Percentiles rank a stretch among this genome's conserved stretches.
Conservation (phyloP, 2,888 invertebrate species). For the Aricia artaxerxes region DNA sequence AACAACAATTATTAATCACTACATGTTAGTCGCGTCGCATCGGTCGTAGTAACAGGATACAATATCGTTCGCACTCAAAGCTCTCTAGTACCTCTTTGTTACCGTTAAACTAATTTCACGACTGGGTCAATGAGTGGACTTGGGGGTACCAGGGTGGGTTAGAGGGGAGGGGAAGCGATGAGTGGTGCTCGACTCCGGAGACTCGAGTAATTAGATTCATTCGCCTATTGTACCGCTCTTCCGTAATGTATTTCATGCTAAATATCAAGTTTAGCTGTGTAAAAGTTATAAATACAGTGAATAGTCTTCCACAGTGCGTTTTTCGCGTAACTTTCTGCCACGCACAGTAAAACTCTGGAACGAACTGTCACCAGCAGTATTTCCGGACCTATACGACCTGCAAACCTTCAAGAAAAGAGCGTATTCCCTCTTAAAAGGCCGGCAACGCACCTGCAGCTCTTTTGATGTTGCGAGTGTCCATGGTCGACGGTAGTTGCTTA, state of each 20-base stretch:
- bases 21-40: no score
- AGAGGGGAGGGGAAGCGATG: neutral
- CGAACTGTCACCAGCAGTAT: no score
- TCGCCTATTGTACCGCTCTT: conserved; percentile 9
- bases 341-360: no score
- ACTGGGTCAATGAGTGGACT: conserved; percentile 1
- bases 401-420: no score
- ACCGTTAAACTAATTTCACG: conserved; percentile 3
- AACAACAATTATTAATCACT: no score
- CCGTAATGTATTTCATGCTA: neutral
- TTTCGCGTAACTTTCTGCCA: no score
- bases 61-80: neutral
- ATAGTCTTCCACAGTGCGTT: no score
- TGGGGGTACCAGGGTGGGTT: neutral
- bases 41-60: neutral
- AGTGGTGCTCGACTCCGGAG: neutral
- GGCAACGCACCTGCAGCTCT: no score
- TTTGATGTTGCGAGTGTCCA: no score
- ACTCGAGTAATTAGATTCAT: conserved; percentile 4
- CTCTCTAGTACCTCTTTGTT: conserved; percentile 4
- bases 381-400: no score
- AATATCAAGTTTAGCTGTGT: conserved; percentile 5
- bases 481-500: no score
- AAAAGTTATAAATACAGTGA: neutral
- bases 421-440: no score